phyloP scores from a whole-genome alignment of 2,797 vertebrate species.

The Oophaga sylvatica region DNA sequence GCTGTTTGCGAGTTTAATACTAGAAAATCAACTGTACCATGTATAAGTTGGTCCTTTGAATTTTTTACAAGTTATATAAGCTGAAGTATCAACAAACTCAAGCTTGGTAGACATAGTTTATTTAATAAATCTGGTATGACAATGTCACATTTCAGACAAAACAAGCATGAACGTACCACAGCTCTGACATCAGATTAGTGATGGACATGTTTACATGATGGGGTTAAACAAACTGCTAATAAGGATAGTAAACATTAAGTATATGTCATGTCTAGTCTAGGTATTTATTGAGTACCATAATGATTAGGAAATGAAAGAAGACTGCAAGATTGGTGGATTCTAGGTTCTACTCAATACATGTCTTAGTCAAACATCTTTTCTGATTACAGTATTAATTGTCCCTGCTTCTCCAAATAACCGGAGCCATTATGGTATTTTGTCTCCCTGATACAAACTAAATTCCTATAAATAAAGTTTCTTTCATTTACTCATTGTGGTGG shows the following conservation, averaged over 20 bases:
- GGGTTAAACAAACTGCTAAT: not conserved
- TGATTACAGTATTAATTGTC: conserved; percentile 13
- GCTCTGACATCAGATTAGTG: no score
- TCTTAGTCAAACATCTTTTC: conserved; percentile 14
- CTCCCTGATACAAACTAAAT: not conserved
- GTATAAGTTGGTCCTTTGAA: no score
- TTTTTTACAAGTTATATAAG: no score
- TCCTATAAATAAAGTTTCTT: not conserved
- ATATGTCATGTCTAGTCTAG: not conserved
- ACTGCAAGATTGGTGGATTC: not conserved
- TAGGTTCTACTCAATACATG: not conserved
- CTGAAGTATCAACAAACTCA: no score
- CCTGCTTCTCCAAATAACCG: not conserved
- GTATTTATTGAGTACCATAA: not conserved
- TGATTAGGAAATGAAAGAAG: not conserved
- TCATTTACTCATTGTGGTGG: not conserved
- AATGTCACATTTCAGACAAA: no score
- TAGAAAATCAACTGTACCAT: no score
- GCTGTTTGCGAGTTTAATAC: no score
- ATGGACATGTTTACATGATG: not conserved
- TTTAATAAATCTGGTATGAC: no score
- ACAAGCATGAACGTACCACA: no score
- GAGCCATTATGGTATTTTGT: not conserved
- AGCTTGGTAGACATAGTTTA: no score
- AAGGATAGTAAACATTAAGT: not conserved